Evolutionary conservation across 2,113 vertebrate genomes (phyloP).

Genomic region (Austrofundulus limnaeus): DNA sequence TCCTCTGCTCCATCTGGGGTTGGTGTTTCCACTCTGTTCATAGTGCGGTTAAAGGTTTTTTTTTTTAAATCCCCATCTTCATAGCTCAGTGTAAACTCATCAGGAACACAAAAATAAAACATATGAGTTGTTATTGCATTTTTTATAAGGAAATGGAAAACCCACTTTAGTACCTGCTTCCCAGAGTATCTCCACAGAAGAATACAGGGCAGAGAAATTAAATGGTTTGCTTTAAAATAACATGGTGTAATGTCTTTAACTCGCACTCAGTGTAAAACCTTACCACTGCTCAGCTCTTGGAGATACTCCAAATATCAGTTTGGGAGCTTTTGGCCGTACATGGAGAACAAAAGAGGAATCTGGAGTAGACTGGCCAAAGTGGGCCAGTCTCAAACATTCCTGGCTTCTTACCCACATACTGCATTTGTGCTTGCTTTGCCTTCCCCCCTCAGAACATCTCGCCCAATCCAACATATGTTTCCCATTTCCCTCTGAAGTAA

Average conservation of each 20-base stretch:
- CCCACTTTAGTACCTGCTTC: constrained; percentile 13
- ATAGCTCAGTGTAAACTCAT: constrained; percentile 28
- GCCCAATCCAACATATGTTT: constrained; percentile 70
- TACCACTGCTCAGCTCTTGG: constrained; percentile 43
- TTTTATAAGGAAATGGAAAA: no score
- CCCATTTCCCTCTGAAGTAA: constrained; percentile 66
- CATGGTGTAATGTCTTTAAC: constrained; percentile 36
- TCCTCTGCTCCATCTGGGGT: constrained; percentile 7
- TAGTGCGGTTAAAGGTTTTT: constrained; percentile 30
- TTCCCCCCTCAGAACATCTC: constrained; percentile 36
- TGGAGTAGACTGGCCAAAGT: constrained; percentile 56
- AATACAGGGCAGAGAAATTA: constrained; percentile 18
- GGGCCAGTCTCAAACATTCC: constrained; percentile 65
- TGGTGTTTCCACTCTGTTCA: constrained; percentile 26
- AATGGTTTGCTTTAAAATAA: constrained; percentile 21
- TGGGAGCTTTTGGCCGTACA: constrained; percentile 66
- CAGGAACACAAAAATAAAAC: constrained; percentile 23
- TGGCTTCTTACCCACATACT: constrained; percentile 58
- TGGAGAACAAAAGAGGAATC: constrained; percentile 67
- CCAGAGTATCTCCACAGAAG: constrained; percentile 12
- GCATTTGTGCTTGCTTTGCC: constrained; percentile 48
- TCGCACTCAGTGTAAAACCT: constrained; percentile 41
- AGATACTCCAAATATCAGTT: constrained; percentile 48
- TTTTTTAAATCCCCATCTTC: constrained; percentile 20
- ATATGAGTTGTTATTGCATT: no score